phyloP scores from a whole-genome alignment of 2,888 invertebrate genomes.

The Uloborus plumipes region DNA sequence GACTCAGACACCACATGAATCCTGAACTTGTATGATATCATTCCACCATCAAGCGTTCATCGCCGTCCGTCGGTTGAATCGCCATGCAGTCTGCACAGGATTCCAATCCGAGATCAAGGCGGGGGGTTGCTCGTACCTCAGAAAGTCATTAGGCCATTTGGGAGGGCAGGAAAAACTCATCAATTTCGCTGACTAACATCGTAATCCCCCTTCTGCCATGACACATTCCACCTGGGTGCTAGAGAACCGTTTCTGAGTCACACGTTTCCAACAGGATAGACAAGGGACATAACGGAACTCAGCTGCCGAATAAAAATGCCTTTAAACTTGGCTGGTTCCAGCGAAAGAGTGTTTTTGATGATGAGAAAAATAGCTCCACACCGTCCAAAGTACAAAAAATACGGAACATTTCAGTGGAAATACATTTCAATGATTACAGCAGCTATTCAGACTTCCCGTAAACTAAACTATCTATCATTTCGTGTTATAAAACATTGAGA shows the following conservation, averaged over 20 bases:
- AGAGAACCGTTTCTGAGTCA: slow-evolving; percentile 59
- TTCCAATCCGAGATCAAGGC: neutral
- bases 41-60: no score
- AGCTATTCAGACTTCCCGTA: no score
- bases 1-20: no score
- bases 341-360: neutral
- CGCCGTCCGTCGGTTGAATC: no score
- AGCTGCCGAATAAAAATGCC: neutral
- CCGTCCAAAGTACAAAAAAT: neutral
- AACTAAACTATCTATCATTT: no score
- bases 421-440: no score
- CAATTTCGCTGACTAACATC: slow-evolving; percentile 60
- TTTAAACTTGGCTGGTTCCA: neutral
- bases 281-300: neutral
- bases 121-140: no score
- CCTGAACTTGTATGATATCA: no score
- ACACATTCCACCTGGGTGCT: slow-evolving; percentile 63
- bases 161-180: slow-evolving; percentile 38
- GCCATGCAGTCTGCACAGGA: neutral
- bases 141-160: no score
- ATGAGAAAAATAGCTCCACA: neutral
- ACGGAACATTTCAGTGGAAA: no score
- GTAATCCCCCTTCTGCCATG: slow-evolving; percentile 24
- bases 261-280: slow-evolving; percentile 7
- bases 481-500: no score